Conservation (phyloP, 2,113 vertebrate genomes). For the Astatoreochromis straeleni region DNA sequence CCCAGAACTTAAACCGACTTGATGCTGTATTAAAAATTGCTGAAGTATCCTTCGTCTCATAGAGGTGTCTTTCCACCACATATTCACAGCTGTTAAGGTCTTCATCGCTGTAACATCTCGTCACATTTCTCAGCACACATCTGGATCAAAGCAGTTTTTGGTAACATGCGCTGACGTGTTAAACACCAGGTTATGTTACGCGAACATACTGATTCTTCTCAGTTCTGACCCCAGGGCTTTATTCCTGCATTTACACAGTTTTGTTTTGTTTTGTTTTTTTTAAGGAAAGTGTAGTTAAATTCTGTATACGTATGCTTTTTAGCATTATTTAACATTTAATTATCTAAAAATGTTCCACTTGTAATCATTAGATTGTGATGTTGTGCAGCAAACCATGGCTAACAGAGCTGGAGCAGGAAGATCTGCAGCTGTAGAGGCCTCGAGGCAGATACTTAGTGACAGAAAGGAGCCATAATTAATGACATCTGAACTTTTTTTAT, state of each 20-base stretch:
- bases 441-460: background rate
- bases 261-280: fast-evolving
- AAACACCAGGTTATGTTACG: background rate
- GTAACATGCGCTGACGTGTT: background rate
- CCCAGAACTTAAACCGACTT: fast-evolving
- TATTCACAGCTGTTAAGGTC: background rate
- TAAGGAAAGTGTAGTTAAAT: background rate
- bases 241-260: background rate
- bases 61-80: background rate
- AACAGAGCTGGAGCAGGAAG: background rate
- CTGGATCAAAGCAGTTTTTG: background rate
- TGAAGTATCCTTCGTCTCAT: fast-evolving
- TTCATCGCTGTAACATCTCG: background rate
- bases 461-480: background rate
- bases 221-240: fast-evolving
- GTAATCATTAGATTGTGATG: background rate
- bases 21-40: background rate
- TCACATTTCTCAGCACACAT: background rate
- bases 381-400: background rate
- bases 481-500: background rate
- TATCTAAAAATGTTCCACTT: background rate
- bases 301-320: background rate
- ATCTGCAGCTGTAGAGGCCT: background rate
- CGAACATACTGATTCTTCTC: background rate
- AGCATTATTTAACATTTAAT: background rate